Base-by-base conservation (phyloP, 2,113 vertebrate genomes). In the Clarias macrocephalus region DNA sequence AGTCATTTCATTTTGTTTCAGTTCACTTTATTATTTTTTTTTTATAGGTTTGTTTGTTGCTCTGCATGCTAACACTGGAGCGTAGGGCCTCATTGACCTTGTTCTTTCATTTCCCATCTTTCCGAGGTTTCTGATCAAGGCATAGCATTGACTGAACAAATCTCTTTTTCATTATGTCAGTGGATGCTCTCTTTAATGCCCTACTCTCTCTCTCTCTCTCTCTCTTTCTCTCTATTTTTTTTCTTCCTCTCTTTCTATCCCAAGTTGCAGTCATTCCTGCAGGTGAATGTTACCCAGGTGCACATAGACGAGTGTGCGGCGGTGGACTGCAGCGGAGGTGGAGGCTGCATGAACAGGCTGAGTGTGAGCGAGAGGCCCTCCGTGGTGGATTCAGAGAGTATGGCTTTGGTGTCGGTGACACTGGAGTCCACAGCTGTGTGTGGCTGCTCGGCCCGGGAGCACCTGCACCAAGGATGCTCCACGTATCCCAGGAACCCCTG, bases 241-340 rank as follows among this genome's bases (percentile, higher is more conserved):
- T 77, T 62, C 15, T n/a, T 21, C 56, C 80, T 0, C 76, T 88
- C 81, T 63, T 83, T 91, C 88, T 81, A 68, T 77, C 23, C 76
- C 9, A 88, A 97, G 96, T 94, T 97, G 65, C 96, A 97, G 91
- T 94, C 95, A 1, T 95, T 96, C 91, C 94, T 97, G 83, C 95
- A 95, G 59, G 72, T 95, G 84, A 95, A 92, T 37, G 83, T 97
- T 76, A 96, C 92, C 59, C 96, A 96, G 85, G 92, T 97, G 0
- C 94, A 95, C 0, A 91, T 96, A 0, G 96, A 97, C 0, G 96
- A 96, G 93, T 97, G 97, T 87, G 91, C 93, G 3, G 89, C 77
- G 0, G 91, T 94, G 0, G 94, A 95, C 25, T 97, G 96, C 52
- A 92, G 88, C 0, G 93, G 93, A 2, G 89, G 95, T 2, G 92